Evolutionary conservation across 2,113 vertebrate species (phyloP).

Genomic region (Caloenas nicobarica): DNA sequence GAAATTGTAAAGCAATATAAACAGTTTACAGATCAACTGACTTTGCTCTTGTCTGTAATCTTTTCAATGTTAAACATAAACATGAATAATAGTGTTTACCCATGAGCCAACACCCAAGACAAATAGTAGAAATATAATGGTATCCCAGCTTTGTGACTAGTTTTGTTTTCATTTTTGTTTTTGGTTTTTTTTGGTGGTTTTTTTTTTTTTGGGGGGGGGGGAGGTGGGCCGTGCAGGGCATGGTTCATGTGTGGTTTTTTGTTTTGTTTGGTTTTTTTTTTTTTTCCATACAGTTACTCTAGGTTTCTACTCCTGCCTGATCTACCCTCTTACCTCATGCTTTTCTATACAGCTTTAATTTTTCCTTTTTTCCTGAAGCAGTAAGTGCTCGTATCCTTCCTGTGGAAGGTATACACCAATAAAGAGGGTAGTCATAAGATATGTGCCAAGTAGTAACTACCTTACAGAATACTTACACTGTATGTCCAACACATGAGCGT

Average conservation of each 20-base stretch:
- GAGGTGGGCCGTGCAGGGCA: too few species aligned
- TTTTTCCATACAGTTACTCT: background rate
- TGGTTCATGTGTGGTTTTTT: too few species aligned
- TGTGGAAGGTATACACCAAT: background rate
- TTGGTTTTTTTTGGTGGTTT: too few species aligned
- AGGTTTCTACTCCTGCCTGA: background rate
- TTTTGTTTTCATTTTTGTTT: too few species aligned
- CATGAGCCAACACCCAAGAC: background rate
- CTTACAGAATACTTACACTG: slow-evolving; percentile 85
- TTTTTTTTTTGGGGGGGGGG: too few species aligned
- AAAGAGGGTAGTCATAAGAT: background rate
- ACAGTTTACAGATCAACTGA: background rate
- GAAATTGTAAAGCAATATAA: background rate
- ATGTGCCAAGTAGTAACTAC: background rate
- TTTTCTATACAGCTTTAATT: background rate
- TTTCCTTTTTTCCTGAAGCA: background rate
- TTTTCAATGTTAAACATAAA: background rate
- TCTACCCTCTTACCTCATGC: background rate
- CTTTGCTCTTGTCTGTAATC: background rate
- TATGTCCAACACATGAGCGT: slow-evolving; percentile 85
- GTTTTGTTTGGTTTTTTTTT: too few species aligned
- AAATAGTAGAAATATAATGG: background rate
- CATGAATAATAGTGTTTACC: background rate
- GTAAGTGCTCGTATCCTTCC: background rate
- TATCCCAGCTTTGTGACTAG: background rate